Evolutionary conservation across 2,113 vertebrate species (phyloP), one percentile per base, ranked within the genome.

Genomic region (Corydoras maculifer): DNA sequence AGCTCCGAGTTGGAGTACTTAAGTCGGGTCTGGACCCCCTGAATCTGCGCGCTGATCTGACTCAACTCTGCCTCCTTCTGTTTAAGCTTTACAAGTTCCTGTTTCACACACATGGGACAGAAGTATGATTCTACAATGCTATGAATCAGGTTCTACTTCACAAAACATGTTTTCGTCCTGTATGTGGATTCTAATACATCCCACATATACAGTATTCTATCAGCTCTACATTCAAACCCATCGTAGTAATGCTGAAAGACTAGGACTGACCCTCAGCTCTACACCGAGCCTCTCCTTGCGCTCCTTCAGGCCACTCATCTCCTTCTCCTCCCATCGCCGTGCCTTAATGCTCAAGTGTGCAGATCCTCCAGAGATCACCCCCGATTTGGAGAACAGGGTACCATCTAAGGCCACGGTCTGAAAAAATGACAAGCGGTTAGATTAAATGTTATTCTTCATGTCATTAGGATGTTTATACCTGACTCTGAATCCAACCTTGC

Each of bases 401-500:
- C 97, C 97, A 73, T 98, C 97, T 78, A 97, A 89, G 70, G 95
- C 80, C 8, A 99, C 93, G 0, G 93, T 93, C 97, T 99, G 57
- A 6, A 81, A 43, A 78, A 50, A 57, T 51, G 75, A 65, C 15
- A 78, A 3, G 18, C 18, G 18, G 18, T 25, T 25, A 25, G 18
- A 25, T 25, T 25, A 25, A 25, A 25, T 25, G 18, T 25, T 25
- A 25, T 25, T 25, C 2, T 25, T 25, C 18, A 25, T 25, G 18
- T 25, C 18, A 25, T 25, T 25, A 25, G 18, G 18, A 25, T 25
- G 18, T 25, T 25, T 25, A 25, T 25, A 25, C 18, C 18, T 25
- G 18, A 25, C 18, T 25, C 18, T 25, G 18, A 25, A 25, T 25
- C 18, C 18, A 25, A 98, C 97, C 87, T 95, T 97, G 15, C 86